These are phyloP conservation scores for Tragelaphus imberbis DNA, from an alignment of 2,113 vertebrate genomes.

Conservation along the genomic window DNA sequence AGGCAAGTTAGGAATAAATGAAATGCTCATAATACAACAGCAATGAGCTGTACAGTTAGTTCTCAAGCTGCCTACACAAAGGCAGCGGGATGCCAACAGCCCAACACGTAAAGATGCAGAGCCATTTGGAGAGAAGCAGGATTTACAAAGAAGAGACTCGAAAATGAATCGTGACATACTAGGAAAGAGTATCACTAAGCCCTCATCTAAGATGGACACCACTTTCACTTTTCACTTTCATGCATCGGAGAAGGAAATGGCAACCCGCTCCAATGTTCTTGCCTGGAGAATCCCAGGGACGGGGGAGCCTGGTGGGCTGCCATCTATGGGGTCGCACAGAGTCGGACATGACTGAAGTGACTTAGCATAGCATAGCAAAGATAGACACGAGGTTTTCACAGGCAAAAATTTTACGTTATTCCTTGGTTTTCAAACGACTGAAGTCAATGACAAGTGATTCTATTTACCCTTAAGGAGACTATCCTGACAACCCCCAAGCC, in stretches of 20 bases:
- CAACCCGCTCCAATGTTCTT: too few species aligned
- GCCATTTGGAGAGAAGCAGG: conserved; percentile 30
- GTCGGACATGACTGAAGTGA: too few species aligned
- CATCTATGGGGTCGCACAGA: too few species aligned
- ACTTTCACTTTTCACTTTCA: too few species aligned
- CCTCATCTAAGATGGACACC: neutral
- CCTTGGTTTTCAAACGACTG: neutral
- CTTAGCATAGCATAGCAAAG: too few species aligned
- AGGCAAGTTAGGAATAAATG: conserved; percentile 59
- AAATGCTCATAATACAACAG: conserved; percentile 60
- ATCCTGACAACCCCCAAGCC: neutral
- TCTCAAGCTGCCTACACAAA: conserved; percentile 66
- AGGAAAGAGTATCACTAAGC: neutral
- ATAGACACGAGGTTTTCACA: neutral
- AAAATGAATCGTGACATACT: neutral
- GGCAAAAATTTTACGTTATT: neutral
- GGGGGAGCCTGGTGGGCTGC: too few species aligned
- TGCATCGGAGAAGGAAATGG: too few species aligned
- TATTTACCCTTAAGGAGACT: conserved; percentile 18
- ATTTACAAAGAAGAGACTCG: conserved; percentile 47
- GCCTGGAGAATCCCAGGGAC: too few species aligned
- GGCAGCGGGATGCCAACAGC: neutral
- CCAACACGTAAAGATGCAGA: conserved; percentile 20
- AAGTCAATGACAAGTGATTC: neutral
- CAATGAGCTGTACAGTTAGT: neutral